A percentile compares a stretch with the other conserved stretches of the same genome.
phyloP scores from a whole-genome alignment of 2,113 vertebrate species.

The Morone chrysops region DNA sequence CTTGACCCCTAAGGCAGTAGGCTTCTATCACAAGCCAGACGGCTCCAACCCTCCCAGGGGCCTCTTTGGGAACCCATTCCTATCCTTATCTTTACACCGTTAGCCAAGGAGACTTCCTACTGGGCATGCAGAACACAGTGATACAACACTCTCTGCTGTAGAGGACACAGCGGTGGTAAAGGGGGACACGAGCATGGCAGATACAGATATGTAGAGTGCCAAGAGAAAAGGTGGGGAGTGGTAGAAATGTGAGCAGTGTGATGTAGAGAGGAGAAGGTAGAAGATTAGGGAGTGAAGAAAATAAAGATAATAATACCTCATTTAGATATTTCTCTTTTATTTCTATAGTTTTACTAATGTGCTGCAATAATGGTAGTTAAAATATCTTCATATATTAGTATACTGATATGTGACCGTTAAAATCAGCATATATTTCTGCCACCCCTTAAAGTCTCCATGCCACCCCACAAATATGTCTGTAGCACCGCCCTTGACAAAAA shows the following conservation, averaged over 20 bases:
- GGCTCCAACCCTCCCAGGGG: slow-evolving; percentile 49
- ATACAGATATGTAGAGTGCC: slow-evolving; percentile 6
- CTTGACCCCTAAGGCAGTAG: slow-evolving; percentile 49
- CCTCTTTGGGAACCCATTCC: slow-evolving; percentile 50
- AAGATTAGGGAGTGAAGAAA: too few relatives aligned
- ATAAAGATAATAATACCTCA: too few relatives aligned
- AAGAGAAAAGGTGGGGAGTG: not conserved
- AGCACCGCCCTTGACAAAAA: not conserved
- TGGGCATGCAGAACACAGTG: slow-evolving; percentile 45
- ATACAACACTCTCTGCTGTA: slow-evolving; percentile 25
- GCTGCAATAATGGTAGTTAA: too few relatives aligned
- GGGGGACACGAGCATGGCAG: not conserved
- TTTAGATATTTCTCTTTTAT: too few relatives aligned
- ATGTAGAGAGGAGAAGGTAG: not conserved
- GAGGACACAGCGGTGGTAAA: slow-evolving; percentile 21
- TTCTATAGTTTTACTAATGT: too few relatives aligned
- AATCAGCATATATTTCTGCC: too few relatives aligned
- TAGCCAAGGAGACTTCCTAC: slow-evolving; percentile 50
- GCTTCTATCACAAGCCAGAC: slow-evolving; percentile 40
- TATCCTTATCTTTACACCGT: slow-evolving; percentile 52
- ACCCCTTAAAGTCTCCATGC: too few relatives aligned
- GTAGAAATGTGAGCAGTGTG: not conserved
- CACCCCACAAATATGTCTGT: too few relatives aligned
- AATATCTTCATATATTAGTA: too few relatives aligned
- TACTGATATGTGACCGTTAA: too few relatives aligned